phyloP scores from a whole-genome alignment of 2,113 vertebrate genomes.

The Cyprinus carpio region DNA sequence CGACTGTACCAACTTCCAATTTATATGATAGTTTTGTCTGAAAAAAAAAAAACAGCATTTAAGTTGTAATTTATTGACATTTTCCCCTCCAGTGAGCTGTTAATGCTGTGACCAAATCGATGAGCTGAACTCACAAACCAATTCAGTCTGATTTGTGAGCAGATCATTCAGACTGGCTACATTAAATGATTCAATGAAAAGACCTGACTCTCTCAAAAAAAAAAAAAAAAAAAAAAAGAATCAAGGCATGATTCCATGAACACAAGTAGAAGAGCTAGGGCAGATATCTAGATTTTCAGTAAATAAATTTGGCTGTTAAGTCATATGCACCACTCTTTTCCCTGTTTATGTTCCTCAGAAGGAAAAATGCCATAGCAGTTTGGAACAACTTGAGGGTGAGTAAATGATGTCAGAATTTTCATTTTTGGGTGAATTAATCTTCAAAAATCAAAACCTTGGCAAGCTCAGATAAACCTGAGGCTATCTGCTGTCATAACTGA shows the following conservation, averaged over 20 bases:
- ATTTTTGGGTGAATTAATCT: background rate
- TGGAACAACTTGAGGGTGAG: background rate
- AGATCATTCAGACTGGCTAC: background rate
- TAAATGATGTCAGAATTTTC: conserved; percentile 11
- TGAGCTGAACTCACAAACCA: background rate
- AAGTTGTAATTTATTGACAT: background rate
- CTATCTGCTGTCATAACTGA: background rate
- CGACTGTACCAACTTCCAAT: background rate
- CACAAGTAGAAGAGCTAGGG: background rate
- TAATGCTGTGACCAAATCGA: background rate
- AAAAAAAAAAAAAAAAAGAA: no score
- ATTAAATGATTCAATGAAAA: background rate
- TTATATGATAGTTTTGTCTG: background rate
- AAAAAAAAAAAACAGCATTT: background rate
- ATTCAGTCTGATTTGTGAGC: background rate
- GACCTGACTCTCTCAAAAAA: background rate
- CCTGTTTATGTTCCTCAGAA: background rate
- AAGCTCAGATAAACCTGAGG: conserved; percentile 13
- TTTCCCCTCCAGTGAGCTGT: background rate
- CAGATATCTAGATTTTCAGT: background rate
- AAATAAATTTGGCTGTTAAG: background rate
- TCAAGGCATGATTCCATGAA: no score
- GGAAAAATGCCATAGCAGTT: no score
- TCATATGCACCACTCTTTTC: background rate
- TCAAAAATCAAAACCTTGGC: background rate